Percentiles rank a stretch among this genome's conserved stretches.
Evolutionary conservation across 37 sponge, comb jelly and placozoan genomes (phyloP).

Genomic region (Amphimedon queenslandica): DNA sequence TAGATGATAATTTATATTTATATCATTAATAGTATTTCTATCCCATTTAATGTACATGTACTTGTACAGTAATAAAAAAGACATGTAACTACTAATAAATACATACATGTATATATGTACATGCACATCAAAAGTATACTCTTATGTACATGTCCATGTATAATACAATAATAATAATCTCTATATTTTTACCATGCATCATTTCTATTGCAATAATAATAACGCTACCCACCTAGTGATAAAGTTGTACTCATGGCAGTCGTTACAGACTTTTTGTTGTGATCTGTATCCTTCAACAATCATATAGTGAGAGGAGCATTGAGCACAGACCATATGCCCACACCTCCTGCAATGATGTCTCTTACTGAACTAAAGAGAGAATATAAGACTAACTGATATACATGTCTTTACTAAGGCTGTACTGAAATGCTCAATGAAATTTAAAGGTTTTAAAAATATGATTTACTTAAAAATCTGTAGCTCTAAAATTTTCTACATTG

Average conservation of each 20-base stretch:
- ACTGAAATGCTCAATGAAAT: too few species aligned
- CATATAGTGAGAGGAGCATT: conserved; percentile 60
- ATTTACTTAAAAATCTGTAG: too few species aligned
- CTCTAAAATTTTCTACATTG: too few species aligned
- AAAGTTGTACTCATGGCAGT: conserved; percentile 32
- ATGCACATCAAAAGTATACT: not conserved
- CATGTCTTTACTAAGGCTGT: too few species aligned
- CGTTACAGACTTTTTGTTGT: conserved; percentile 45
- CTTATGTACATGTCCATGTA: not conserved
- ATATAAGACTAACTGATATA: too few species aligned
- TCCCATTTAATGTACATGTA: too few species aligned
- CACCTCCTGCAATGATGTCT: conserved; percentile 91
- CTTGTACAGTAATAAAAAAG: not conserved
- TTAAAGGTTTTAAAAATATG: too few species aligned
- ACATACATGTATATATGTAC: not conserved
- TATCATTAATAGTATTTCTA: too few species aligned
- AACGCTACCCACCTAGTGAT: too few species aligned
- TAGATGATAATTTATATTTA: too few species aligned
- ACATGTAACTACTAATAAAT: not conserved
- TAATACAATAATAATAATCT: not conserved
- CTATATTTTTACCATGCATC: not conserved
- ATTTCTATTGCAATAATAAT: not conserved
- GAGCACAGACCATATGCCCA: conserved; percentile 83
- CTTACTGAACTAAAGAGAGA: conserved; percentile 84
- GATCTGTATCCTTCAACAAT: conserved; percentile 42